Evolutionary conservation across 2,113 vertebrate species (phyloP), one percentile per base, ranked within the genome.

Genomic region (Cheirogaleus medius): DNA sequence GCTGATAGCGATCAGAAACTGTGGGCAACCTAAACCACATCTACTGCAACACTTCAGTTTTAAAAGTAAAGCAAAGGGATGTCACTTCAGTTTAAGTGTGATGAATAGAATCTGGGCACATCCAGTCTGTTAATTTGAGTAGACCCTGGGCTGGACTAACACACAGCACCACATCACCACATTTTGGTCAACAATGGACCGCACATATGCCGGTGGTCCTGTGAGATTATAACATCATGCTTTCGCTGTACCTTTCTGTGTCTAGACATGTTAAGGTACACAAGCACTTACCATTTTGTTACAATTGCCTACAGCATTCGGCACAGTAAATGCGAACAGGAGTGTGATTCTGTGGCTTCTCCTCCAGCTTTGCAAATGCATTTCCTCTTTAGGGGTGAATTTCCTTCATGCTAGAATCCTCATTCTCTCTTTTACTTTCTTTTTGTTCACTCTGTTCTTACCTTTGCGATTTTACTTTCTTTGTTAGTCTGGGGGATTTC

Each of bases 1-100:
- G 34, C 78, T 92, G 86, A 66, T 94, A 69, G 93, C 37, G 25
- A 94, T 96, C 95, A 63, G 44, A 83, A 10, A 25, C 64, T 44
- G 0, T 5, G 8, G 68, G 69, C 37, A 27, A 27, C 10, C 66
- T 69, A 29, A 56, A 68, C 86, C 13, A 42, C 25, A 71, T 9
- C 25, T 56, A 4, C 21, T 0, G 18, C 91, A 47, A 54, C 25
- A 18, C 32, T 96, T 81, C 5, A 3, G 34, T 64, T 82, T 82
- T 64, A 37, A 89, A 92, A 86, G 77, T 11, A 49, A 93, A 86
- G 18, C 17, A 47, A 66, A n/a, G 18, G 66, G 42, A 8, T 44
- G 37, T 25, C 44, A 14, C 78, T 94, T 85, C n/a, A 52, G n/a
- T 96, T 73, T 74, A 74, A 77, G 20, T 18, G 11, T 34, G 60